Evolutionary conservation across 1,140 invertebrate genomes (phyloP), one percentile per base, ranked within the genome.

Genomic region (Apocrypta bakeri): DNA sequence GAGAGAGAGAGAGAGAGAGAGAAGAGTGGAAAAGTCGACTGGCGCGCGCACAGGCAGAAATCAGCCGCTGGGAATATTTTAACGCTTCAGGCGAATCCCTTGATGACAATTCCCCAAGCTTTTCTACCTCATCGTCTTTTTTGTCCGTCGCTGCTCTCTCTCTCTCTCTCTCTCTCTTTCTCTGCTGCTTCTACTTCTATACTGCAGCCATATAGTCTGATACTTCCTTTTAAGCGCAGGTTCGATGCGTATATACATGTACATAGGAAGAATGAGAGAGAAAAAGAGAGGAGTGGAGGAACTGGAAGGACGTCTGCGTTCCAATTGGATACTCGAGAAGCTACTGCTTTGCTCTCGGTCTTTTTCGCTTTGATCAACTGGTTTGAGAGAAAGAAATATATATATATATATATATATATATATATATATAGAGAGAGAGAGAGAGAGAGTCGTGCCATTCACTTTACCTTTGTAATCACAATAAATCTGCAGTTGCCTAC

Each of bases 51-150:
- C 42, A 24, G 8, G 69, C 68, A 27, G 85, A 87, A 89, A 88
- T 88, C 86, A 88, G 86, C 85, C 86, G 85, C 40, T 75, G 83
- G 84, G 86, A 88, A 89, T 87, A 88, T 89, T 89, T 89, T 87
- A 89, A 76, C 85, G 87, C 88, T 84, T 72, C 85, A n/a, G 84
- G 86, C 85, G 85, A 88, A 86, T 88, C 86, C 75, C 87, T 87
- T 84, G 87, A 89, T 88, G 87, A 90, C 87, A 87, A 89, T 88
- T 88, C 85, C 83, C 84, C 84, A n/a, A 82, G 77, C 83, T 84
- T 85, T 81, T 83, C 79, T 48, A 33, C 48, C 74, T 71, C 64
- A 63, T 66, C 40, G 78, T 71, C 78, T 48, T 68, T 73, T 64
- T 82, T 82, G 69, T 42, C 79, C 69, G 27, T 37, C 11, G n/a